Percentiles rank a stretch among this genome's conserved stretches.
Conservation (phyloP, 1,140 invertebrate genomes). For the Drosophila triauraria region DNA sequence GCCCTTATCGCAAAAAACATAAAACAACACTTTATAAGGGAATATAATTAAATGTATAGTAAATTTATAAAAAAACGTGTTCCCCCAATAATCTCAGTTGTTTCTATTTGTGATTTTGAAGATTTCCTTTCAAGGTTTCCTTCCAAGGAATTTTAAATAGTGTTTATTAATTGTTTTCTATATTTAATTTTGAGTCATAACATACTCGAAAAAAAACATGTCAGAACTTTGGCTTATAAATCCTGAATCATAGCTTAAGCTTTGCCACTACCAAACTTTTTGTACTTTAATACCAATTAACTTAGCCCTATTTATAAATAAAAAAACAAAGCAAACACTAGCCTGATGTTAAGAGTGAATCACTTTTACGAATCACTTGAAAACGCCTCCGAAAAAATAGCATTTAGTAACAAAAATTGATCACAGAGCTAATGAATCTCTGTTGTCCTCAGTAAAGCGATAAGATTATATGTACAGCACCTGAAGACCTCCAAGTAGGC, state of each 20-base stretch:
- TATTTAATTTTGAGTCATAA: not conserved
- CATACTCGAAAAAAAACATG: not conserved
- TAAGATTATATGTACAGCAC: conserved; percentile 26
- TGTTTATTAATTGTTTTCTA: not conserved
- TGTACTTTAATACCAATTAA: not conserved
- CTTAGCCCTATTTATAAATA: not conserved
- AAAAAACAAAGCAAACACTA: not conserved
- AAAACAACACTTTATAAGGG: not conserved
- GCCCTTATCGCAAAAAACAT: not conserved
- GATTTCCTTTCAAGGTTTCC: too few species aligned
- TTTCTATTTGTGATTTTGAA: not conserved
- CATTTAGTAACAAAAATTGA: conserved; percentile 4
- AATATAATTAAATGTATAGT: not conserved
- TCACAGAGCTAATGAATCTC: conserved; percentile 21
- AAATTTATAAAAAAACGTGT: not conserved
- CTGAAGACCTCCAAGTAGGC: conserved; percentile 1
- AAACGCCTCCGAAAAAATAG: not conserved
- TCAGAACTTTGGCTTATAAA: not conserved
- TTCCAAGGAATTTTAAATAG: not conserved
- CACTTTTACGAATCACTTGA: not conserved
- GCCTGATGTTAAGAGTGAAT: not conserved
- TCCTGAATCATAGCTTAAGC: not conserved
- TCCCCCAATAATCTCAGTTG: not conserved
- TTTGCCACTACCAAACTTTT: not conserved
- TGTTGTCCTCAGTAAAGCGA: conserved; percentile 5